phyloP scores from a whole-genome alignment of 2,797 vertebrate genomes.

The Cottoperca gobio region DNA sequence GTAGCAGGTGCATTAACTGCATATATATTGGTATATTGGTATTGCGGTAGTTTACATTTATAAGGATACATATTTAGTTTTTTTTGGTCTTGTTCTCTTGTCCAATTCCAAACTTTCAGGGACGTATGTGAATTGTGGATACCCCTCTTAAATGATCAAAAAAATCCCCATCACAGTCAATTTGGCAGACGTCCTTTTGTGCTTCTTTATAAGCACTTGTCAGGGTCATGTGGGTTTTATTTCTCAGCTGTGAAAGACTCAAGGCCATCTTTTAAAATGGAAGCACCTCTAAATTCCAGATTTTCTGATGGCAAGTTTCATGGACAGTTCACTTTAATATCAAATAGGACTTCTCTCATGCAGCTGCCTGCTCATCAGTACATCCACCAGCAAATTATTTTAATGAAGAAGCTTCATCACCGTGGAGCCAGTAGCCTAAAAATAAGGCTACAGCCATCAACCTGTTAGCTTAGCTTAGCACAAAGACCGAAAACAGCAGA shows the following conservation, averaged over 20 bases:
- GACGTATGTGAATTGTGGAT: neutral
- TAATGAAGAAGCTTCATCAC: neutral
- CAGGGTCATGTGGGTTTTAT: neutral
- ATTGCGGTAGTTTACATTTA: neutral
- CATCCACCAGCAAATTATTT: neutral
- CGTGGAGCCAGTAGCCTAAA: neutral
- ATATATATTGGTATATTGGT: neutral
- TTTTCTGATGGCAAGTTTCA: neutral
- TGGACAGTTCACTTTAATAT: neutral
- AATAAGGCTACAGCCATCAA: too few species aligned
- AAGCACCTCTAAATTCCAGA: neutral
- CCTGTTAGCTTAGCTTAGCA: neutral
- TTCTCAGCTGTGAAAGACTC: slow-evolving; percentile 1
- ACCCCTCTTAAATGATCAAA: neutral
- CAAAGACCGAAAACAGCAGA: neutral
- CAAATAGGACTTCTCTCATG: neutral
- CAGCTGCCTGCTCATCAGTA: neutral
- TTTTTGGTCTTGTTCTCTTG: neutral
- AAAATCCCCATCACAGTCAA: neutral
- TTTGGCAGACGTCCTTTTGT: neutral
- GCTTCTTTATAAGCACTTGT: neutral
- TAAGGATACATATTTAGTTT: neutral
- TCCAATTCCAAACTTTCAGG: neutral
- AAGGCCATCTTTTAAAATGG: neutral
- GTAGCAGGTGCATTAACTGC: neutral